These are phyloP conservation scores for Eubasilissa regina DNA, from an alignment of 1,140 invertebrate species.

Conservation along the genomic window DNA sequence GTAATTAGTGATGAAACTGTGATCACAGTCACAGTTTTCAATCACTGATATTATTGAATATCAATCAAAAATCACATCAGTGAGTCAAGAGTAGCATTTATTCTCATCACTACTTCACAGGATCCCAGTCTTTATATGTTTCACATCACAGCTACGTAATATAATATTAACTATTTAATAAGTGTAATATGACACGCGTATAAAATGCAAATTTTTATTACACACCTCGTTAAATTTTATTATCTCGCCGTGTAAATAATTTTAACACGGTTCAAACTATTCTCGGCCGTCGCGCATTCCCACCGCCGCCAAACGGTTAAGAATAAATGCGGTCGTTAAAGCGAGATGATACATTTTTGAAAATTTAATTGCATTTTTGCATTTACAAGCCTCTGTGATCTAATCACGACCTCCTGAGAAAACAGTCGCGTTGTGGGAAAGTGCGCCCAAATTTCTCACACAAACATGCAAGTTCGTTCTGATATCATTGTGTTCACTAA, in stretches of 20 bases:
- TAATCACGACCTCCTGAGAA: no score
- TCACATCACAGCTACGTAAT: no score
- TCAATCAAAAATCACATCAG: no score
- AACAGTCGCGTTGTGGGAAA: no score
- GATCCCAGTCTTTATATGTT: no score
- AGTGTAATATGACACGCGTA: conserved; percentile 2
- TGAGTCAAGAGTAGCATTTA: no score
- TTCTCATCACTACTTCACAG: no score
- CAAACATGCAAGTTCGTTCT: no score
- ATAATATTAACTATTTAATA: conserved; percentile 5
- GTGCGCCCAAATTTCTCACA: no score
- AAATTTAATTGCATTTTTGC: conserved; percentile 11
- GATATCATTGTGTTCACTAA: neutral
- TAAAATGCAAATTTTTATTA: neutral
- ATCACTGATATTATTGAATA: no score
- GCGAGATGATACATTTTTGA: neutral
- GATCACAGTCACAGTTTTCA: no score
- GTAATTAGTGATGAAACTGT: no score
- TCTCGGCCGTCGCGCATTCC: neutral
- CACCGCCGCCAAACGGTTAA: neutral
- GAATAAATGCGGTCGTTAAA: neutral
- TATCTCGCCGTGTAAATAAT: neutral
- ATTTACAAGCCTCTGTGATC: neutral
- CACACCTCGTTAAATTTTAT: conserved; percentile 10
- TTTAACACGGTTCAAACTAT: neutral